A percentile compares a stretch with the other conserved stretches of the same genome.
Conservation (phyloP, 2,797 vertebrate genomes). For the Sebastes hopkinsi region DNA sequence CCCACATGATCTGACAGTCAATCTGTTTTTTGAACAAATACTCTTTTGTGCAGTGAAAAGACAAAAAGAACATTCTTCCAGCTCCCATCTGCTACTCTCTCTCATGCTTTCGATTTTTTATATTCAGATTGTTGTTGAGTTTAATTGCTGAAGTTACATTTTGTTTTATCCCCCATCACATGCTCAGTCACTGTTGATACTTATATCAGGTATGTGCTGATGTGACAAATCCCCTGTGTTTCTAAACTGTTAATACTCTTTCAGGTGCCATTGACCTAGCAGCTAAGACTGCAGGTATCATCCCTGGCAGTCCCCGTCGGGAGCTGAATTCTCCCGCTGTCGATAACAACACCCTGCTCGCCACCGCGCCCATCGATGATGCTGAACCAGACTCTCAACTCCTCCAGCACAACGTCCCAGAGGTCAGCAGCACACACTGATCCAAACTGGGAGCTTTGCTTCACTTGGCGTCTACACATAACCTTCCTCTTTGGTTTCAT, state of each 20-base stretch:
- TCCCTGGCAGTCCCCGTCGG: conserved; percentile 88
- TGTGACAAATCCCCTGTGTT: neutral
- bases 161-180: neutral
- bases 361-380: conserved; percentile 44
- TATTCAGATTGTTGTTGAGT: neutral
- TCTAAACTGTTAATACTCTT: conserved; percentile 13
- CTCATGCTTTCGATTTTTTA: neutral
- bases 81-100: neutral
- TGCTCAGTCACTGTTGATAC: neutral
- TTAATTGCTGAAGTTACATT: neutral
- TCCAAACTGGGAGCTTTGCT: neutral
- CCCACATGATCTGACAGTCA: neutral
- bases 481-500: neutral
- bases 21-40: neutral
- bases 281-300: conserved; percentile 97
- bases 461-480: neutral
- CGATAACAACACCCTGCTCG: conserved; percentile 50
- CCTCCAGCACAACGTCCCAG: conserved; percentile 77
- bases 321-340: conserved; percentile 75
- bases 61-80: conserved; percentile 16
- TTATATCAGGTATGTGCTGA: neutral
- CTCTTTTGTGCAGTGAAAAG: conserved; percentile 3
- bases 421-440: conserved; percentile 71
- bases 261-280: conserved; percentile 95
- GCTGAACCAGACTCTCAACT: conserved; percentile 69